phyloP scores from a whole-genome alignment of 1,140 invertebrate species.

The Parasteatoda tepidariorum region DNA sequence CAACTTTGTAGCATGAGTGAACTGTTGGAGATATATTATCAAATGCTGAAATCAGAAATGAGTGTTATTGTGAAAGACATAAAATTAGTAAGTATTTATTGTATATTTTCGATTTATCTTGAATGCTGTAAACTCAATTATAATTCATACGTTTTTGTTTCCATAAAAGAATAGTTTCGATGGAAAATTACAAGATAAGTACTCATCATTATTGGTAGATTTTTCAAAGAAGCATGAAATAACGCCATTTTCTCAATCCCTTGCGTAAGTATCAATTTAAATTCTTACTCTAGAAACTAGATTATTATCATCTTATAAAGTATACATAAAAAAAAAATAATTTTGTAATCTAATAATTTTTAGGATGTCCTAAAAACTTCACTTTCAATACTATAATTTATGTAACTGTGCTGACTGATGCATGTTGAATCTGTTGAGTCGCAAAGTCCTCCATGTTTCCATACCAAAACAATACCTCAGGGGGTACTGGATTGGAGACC shows the following conservation, averaged over 20 bases:
- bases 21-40: conserved; percentile 29
- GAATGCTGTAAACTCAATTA: not conserved
- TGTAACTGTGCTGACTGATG: too few relatives aligned
- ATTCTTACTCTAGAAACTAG: too few relatives aligned
- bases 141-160: not conserved
- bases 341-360: too few relatives aligned
- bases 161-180: conserved; percentile 30
- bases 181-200: conserved; percentile 19
- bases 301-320: not conserved
- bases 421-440: too few relatives aligned
- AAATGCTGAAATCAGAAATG: conserved; percentile 33
- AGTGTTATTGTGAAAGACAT: not conserved
- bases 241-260: conserved; percentile 35
- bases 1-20: conserved; percentile 33
- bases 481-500: too few relatives aligned
- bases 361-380: too few relatives aligned
- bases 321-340: not conserved
- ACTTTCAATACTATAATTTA: too few relatives aligned
- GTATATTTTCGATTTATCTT: not conserved
- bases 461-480: too few relatives aligned
- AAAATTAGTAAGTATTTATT: not conserved
- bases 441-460: too few relatives aligned
- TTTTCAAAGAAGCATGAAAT: conserved; percentile 23
- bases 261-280: conserved; percentile 23
- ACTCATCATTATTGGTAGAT: not conserved